phyloP scores from a whole-genome alignment of 1,140 invertebrate genomes.

The Meloidogyne hapla region DNA sequence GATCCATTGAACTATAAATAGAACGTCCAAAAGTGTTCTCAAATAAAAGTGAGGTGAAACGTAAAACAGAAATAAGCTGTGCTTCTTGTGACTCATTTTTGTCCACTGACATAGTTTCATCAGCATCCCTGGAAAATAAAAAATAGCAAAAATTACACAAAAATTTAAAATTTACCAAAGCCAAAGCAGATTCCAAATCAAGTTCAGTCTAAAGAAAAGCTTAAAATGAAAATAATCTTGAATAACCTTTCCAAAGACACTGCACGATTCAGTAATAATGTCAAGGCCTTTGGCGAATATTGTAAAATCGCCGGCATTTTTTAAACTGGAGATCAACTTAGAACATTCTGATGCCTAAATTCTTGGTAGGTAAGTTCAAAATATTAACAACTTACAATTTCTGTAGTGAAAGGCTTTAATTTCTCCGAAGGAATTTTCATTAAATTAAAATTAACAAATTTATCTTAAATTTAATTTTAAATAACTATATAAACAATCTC shows the following conservation, averaged over 20 bases:
- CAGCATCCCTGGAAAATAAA: too few species aligned
- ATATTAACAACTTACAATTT: slow-evolving; percentile 41
- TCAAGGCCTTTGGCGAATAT: slow-evolving; percentile 37
- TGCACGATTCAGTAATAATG: slow-evolving; percentile 47
- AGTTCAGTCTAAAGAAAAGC: slow-evolving; percentile 42
- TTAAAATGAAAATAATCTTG: background rate
- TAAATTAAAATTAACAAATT: background rate
- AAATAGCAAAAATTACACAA: too few species aligned
- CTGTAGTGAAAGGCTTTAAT: slow-evolving; percentile 42
- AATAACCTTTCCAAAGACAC: slow-evolving; percentile 42
- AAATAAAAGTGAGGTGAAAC: slow-evolving; percentile 43
- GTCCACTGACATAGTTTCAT: slow-evolving; percentile 42
- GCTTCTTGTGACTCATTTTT: slow-evolving; percentile 25
- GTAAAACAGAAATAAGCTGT: slow-evolving; percentile 37
- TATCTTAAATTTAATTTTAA: too few species aligned
- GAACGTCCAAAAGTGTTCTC: slow-evolving; percentile 49
- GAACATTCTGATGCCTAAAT: slow-evolving; percentile 43
- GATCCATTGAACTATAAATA: slow-evolving; percentile 45
- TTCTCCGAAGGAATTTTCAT: slow-evolving; percentile 38
- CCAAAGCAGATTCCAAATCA: slow-evolving; percentile 31
- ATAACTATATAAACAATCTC: too few species aligned
- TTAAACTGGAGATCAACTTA: slow-evolving; percentile 35
- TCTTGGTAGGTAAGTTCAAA: background rate
- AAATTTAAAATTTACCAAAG: slow-evolving; percentile 4
- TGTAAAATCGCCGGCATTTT: slow-evolving; percentile 6